Conservation (phyloP, 2,888 invertebrate species). For the Apotomis turbidana region DNA sequence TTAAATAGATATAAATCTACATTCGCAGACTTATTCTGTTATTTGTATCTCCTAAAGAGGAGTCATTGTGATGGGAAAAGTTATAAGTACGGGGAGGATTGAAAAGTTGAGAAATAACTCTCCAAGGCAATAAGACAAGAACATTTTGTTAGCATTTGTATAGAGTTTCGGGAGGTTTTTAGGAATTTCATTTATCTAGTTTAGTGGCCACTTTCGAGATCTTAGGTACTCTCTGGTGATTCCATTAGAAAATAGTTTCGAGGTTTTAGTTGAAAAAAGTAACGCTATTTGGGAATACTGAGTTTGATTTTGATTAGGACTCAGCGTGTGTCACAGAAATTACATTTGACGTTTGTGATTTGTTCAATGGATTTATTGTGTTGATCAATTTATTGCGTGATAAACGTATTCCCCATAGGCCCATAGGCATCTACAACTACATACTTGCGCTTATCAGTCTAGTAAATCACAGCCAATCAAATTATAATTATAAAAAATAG, state of each 20-base stretch:
- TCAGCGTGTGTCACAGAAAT: no score
- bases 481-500: no score
- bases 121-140: conserved; percentile 63
- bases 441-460: no score
- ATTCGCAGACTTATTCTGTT: conserved; percentile 58
- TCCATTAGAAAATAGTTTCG: conserved; percentile 19
- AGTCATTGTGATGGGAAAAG: conserved; percentile 75
- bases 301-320: neutral
- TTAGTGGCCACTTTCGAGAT: conserved; percentile 30
- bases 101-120: conserved; percentile 70
- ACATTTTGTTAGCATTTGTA: conserved; percentile 68
- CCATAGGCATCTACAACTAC: no score
- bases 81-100: conserved; percentile 71
- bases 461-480: no score
- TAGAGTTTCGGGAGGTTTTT: conserved; percentile 59
- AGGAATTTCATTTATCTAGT: conserved; percentile 38
- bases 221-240: conserved; percentile 21
- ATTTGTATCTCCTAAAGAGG: conserved; percentile 70
- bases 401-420: no score
- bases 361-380: no score
- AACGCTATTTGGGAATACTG: no score
- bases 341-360: no score
- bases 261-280: conserved; percentile 1
- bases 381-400: no score
- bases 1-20: conserved; percentile 51